Conservation (phyloP, 2,888 invertebrate species). For the Cerceris rybyensis region DNA sequence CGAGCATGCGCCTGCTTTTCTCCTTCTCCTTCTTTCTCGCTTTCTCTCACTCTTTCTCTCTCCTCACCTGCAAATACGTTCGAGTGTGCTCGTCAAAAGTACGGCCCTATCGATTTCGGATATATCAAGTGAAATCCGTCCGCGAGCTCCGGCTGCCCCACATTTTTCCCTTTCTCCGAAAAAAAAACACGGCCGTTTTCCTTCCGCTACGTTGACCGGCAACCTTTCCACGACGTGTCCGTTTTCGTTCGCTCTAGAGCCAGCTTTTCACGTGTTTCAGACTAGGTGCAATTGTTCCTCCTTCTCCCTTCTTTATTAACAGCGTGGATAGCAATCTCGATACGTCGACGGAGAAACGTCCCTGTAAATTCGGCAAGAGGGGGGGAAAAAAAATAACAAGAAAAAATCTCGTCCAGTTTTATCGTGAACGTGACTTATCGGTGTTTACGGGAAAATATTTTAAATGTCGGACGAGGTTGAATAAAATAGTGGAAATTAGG, state of each 20-base stretch:
- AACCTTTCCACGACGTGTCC: not conserved
- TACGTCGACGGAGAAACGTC: too few relatives aligned
- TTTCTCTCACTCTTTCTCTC: constrained; percentile 8
- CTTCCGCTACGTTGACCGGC: not conserved
- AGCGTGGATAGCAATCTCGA: too few relatives aligned
- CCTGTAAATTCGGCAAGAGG: too few relatives aligned
- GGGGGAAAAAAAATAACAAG: too few relatives aligned
- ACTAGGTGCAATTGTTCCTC: too few relatives aligned
- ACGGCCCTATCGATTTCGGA: constrained; percentile 61
- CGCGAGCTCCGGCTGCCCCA: constrained; percentile 38
- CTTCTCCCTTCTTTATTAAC: too few relatives aligned
- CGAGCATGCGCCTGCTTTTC: constrained; percentile 43
- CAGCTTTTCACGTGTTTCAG: not conserved
- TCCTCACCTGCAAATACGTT: constrained; percentile 43
- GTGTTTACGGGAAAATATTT: not conserved
- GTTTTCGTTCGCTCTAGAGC: not conserved
- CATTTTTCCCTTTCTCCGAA: constrained; percentile 34
- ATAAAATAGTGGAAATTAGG: not conserved
- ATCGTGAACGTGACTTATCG: not conserved
- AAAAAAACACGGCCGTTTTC: not conserved
- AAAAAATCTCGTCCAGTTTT: too few relatives aligned
- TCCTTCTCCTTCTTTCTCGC: not conserved
- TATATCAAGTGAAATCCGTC: constrained; percentile 51
- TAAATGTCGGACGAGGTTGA: not conserved
- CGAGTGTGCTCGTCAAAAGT: constrained; percentile 57